Evolutionary conservation across 2,113 vertebrate species (phyloP), one percentile per base, ranked within the genome.

Genomic region (Saiga tatarica): DNA sequence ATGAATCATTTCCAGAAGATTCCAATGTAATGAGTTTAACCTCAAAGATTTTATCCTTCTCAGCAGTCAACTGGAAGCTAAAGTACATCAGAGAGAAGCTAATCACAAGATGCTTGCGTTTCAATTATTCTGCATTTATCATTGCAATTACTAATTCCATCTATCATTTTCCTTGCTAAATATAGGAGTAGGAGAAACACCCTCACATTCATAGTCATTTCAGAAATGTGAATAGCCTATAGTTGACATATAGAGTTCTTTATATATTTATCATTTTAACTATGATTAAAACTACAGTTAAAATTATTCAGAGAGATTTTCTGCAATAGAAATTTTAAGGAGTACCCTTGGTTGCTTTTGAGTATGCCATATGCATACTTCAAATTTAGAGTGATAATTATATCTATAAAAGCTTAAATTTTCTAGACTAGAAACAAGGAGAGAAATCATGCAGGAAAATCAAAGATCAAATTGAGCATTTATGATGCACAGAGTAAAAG

Each of bases 361-460:
- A 87, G 59, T 94, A 60, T 92, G 45, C 10, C 47, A 88, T 89
- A 87, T 87, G 15, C 1, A 78, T 87, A 50, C 59, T 95, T 84
- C 5, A 2, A 93, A 96, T 98, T 97, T 98, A 94, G 59, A 98
- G 55, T 91, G 79, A 94, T 98, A 98, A 98, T 98, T 97, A 97
- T 87, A 89, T 95, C 28, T 94, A 33, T 30, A 87, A 39, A 91
- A 26, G 17, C 60, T 97, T 98, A 91, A n/a, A 85, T 96, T 98
- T 98, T 98, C 81, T 95, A 92, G 76, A n/a, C 78, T 95, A n/a
- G 79, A 96, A 97, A 96, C 96, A 94, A 55, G 94, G 93, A 83
- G 85, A 82, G 95, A 97, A 97, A 98, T 85, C 92, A 98, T 98
- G 94, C 93, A 98, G 97, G 96, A 97, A 74, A 97, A 98, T 98